phyloP scores from a whole-genome alignment of 2,797 vertebrate species.

The Trachops cirrhosus region DNA sequence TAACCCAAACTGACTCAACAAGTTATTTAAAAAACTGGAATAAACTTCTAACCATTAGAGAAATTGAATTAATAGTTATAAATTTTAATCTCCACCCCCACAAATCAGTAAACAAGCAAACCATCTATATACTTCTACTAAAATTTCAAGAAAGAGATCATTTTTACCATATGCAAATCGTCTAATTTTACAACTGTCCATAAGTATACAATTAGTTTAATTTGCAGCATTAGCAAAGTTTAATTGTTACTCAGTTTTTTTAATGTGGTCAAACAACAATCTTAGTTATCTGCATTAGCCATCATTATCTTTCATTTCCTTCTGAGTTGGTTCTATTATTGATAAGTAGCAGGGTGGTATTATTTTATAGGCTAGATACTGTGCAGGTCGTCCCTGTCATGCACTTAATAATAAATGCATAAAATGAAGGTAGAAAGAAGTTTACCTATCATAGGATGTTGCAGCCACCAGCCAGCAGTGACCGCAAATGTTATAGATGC shows the following conservation, averaged over 20 bases:
- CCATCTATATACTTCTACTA: neutral
- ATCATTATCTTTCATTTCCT: neutral
- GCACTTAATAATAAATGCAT: neutral
- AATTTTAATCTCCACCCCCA: neutral
- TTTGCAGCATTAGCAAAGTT: neutral
- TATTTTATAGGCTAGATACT: neutral
- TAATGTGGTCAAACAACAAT: neutral
- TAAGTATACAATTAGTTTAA: neutral
- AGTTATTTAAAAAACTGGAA: neutral
- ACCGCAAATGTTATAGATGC: too few relatives aligned
- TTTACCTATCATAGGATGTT: neutral
- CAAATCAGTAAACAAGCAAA: conserved; percentile 5
- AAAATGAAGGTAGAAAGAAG: neutral
- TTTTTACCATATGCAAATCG: neutral
- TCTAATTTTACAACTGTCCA: neutral
- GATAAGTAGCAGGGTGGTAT: neutral
- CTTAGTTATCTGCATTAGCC: neutral
- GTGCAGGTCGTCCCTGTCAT: neutral
- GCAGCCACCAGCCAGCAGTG: too few relatives aligned
- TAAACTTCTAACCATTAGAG: neutral
- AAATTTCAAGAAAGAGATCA: neutral
- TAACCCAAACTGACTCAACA: neutral
- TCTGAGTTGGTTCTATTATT: neutral
- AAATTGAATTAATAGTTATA: neutral
- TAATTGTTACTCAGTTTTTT: neutral